phyloP scores from a whole-genome alignment of 2,888 invertebrate genomes.

The Pristionchus fissidentatus region DNA sequence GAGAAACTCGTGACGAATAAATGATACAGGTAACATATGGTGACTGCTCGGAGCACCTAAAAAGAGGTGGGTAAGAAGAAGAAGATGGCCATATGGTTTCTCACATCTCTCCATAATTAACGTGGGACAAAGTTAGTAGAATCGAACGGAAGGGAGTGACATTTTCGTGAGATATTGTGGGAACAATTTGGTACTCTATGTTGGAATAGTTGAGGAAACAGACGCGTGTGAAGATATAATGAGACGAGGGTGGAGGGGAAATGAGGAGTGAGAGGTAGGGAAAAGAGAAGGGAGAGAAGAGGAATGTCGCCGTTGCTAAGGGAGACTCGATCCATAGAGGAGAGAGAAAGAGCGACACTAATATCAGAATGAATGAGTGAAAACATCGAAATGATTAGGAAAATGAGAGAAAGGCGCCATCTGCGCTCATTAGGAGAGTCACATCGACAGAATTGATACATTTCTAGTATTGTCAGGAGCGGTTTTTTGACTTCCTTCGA shows the following conservation, averaged over 20 bases:
- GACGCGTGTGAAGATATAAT: not conserved
- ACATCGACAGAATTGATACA: not conserved
- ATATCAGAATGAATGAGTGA: conserved; percentile 16
- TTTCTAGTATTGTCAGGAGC: too few relatives aligned
- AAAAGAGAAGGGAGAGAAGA: conserved; percentile 17
- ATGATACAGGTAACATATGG: not conserved
- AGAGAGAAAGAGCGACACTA: not conserved
- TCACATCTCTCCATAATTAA: too few relatives aligned
- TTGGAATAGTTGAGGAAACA: not conserved
- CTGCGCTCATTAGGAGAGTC: too few relatives aligned
- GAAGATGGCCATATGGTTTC: too few relatives aligned
- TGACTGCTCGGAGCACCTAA: not conserved
- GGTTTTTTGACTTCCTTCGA: too few relatives aligned
- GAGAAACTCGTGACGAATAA: not conserved
- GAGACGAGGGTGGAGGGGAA: not conserved
- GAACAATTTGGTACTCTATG: not conserved
- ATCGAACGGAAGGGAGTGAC: not conserved
- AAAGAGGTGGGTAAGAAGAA: not conserved
- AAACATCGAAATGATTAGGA: not conserved
- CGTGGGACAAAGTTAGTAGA: too few relatives aligned
- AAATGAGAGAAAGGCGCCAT: conserved; percentile 16
- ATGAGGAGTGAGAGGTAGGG: not conserved
- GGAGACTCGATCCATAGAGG: conserved; percentile 27
- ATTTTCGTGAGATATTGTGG: not conserved
- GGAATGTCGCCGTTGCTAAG: conserved; percentile 40